Conservation (phyloP, 2,797 vertebrate genomes). For the Melanotaenia boesemani region DNA sequence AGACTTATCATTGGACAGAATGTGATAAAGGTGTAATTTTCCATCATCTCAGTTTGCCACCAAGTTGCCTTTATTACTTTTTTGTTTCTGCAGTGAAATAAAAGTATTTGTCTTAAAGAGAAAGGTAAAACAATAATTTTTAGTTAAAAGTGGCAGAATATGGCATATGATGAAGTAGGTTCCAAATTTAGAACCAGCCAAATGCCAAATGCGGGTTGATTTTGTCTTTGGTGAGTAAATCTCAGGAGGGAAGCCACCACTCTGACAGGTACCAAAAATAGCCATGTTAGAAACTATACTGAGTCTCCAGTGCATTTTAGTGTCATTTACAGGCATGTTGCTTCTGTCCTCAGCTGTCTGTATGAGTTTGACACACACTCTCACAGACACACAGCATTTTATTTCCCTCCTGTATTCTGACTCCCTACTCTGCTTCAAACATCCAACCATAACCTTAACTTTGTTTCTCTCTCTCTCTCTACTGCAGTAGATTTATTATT, state of each 20-base stretch:
- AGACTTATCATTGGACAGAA: slow-evolving; percentile 14
- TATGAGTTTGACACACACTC: not conserved
- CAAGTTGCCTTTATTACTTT: not conserved
- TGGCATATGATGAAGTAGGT: not conserved
- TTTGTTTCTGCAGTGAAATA: too few relatives aligned
- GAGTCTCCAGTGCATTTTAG: not conserved
- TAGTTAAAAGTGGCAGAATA: not conserved
- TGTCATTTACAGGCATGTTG: not conserved
- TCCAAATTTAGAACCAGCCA: not conserved
- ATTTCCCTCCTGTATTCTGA: not conserved
- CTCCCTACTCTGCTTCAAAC: not conserved
- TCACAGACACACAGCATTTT: not conserved
- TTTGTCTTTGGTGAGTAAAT: not conserved
- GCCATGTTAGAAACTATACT: not conserved
- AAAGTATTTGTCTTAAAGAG: not conserved
- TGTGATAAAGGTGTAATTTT: slow-evolving; percentile 10
- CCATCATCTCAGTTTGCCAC: slow-evolving; percentile 19
- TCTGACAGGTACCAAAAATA: not conserved
- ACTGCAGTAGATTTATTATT: not conserved
- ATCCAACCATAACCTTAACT: not conserved
- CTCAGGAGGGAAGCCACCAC: not conserved
- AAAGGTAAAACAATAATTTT: not conserved
- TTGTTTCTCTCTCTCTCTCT: not conserved
- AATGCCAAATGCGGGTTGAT: not conserved
- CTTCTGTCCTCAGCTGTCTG: not conserved